phyloP scores from a whole-genome alignment of 2,113 vertebrate species.

The Heptranchias perlo region DNA sequence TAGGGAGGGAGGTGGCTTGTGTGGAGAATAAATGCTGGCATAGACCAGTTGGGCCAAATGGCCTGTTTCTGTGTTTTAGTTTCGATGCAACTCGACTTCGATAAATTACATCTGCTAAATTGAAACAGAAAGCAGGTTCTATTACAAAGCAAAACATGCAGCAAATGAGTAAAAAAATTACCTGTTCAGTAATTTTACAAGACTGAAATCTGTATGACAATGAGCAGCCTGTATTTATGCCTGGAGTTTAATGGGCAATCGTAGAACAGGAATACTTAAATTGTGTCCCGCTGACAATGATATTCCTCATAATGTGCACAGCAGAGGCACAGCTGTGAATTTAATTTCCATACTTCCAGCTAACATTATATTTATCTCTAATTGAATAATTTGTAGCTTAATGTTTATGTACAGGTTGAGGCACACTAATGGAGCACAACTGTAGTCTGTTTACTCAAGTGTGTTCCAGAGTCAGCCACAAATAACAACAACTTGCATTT shows the following conservation, averaged over 20 bases:
- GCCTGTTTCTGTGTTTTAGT: too few species aligned
- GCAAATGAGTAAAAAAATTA: too few species aligned
- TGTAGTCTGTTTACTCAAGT: neutral
- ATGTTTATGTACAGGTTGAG: neutral
- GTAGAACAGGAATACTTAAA: neutral
- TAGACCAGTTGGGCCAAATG: too few species aligned
- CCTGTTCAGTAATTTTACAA: neutral
- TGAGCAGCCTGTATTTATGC: neutral
- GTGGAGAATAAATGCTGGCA: too few species aligned
- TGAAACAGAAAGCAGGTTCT: too few species aligned
- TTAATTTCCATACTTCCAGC: neutral
- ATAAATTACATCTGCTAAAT: too few species aligned
- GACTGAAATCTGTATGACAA: neutral
- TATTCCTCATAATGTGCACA: neutral
- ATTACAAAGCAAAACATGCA: too few species aligned
- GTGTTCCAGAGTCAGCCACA: too few species aligned
- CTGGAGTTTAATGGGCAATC: neutral
- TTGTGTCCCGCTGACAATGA: neutral
- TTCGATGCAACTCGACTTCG: too few species aligned
- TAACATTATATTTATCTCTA: neutral
- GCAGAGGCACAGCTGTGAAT: neutral
- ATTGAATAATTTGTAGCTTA: neutral
- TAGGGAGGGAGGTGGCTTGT: too few species aligned
- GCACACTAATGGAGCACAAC: neutral
- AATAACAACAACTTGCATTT: too few species aligned